Base-by-base conservation (phyloP, 64 coral and sea anemone species). In the Trachythela sp. region DNA sequence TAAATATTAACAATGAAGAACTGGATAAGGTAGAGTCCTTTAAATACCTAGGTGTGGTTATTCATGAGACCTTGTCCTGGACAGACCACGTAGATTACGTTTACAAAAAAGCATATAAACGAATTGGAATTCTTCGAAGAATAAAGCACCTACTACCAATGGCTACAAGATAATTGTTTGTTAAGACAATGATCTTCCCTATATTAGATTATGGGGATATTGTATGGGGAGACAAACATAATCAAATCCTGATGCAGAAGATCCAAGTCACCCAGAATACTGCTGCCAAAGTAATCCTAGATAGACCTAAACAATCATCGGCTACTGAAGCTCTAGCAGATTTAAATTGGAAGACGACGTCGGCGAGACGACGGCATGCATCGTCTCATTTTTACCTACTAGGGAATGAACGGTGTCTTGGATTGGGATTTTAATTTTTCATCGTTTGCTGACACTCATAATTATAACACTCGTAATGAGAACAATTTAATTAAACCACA, bases 1-100 rank as follows among this genome's bases (percentile, higher is more conserved):
- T 89, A 76, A 40, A 77, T 76, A 89, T 89, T 48, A 4, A 75
- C 30, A 75, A 89, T 48, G 68, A 89, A 33, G 40, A 42, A 68
- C 42, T 89, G 70, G 87, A 77, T 64, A 89, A 77, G 68, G 48
- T 75, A 45, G 42, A 45, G 42, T 45, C 42, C 42, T 45, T 45
- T 45, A 45, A 45, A 45, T 45, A 45, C 42, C 42, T 68, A 68
- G 59, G 59, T 68, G 59, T 68, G 3, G 59, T 68, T 68, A 68
- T 68, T 68, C 59, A 68, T 68, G 59, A 68, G 59, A 68, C 59
- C 15, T 68, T 68, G 59, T 68, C 59, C 15, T 68, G 59, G 59
- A 68, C 59, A 68, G 59, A 68, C 59, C 59, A 68, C 59, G 59
- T 68, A 68, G 59, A 68, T 68, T 68, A 68, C 15, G 59, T 68